Evolutionary conservation across 35 echinoderm and acorn worm genomes (phyloP).

Genomic region (Hemicentrotus pulcherrimus): DNA sequence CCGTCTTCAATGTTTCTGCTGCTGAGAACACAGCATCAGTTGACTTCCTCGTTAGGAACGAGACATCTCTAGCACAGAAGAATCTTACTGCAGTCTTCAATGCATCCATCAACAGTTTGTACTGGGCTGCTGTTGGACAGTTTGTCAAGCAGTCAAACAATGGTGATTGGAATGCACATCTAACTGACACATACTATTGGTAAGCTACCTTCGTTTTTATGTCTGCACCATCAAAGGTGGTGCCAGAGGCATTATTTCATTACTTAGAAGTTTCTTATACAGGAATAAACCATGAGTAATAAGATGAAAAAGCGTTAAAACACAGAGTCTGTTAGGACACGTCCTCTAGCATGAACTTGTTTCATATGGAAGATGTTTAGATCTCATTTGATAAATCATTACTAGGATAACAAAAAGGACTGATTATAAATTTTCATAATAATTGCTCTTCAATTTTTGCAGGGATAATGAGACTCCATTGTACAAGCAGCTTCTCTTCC

Average conservation of each 20-base stretch:
- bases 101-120: constrained; percentile 69
- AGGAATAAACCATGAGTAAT: not conserved
- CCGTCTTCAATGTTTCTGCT: constrained; percentile 79
- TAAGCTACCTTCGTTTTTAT: constrained; percentile 48
- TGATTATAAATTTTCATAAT: not conserved
- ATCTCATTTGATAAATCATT: too few relatives aligned
- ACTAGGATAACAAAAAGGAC: too few relatives aligned
- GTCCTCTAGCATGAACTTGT: too few relatives aligned
- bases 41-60: constrained; percentile 68
- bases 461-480: constrained; percentile 96
- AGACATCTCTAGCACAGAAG: constrained; percentile 46
- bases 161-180: constrained; percentile 68
- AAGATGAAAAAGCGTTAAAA: not conserved
- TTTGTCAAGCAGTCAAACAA: constrained; percentile 53
- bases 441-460: not conserved
- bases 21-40: constrained; percentile 67
- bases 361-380: too few relatives aligned
- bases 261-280: not conserved
- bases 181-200: constrained; percentile 94
- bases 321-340: too few relatives aligned
- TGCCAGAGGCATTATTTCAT: too few relatives aligned
- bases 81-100: constrained; percentile 89
- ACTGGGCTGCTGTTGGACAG: constrained; percentile 67
- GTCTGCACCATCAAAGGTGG: too few relatives aligned
- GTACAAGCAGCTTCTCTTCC: constrained; percentile 80